phyloP scores from a whole-genome alignment of 2,888 invertebrate species.

The Cheilosia vulpina region DNA sequence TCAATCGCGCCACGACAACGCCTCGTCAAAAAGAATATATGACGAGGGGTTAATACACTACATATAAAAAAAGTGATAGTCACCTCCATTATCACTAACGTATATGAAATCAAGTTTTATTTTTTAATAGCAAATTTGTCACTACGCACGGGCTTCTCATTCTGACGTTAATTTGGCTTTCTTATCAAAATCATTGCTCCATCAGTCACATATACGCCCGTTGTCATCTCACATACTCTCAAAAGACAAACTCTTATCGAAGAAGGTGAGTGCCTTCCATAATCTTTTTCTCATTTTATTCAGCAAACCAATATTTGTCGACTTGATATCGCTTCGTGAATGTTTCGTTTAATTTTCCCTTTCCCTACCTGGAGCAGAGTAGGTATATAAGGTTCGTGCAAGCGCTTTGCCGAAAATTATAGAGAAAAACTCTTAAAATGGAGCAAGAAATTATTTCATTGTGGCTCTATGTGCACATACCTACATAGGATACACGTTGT shows the following conservation, averaged over 20 bases:
- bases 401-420: neutral
- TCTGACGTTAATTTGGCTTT: neutral
- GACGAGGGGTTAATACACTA: too few species aligned
- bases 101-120: too few species aligned
- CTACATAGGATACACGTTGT: neutral
- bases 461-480: neutral
- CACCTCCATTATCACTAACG: too few species aligned
- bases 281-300: conserved; percentile 44
- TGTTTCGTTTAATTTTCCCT: neutral
- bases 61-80: too few species aligned
- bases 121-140: too few species aligned
- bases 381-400: neutral
- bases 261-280: conserved; percentile 50
- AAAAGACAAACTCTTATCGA: conserved; percentile 13
- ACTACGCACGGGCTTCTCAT: neutral
- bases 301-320: conserved; percentile 51
- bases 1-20: too few species aligned
- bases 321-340: conserved; percentile 33
- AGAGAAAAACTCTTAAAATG: conserved; percentile 17
- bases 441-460: conserved; percentile 31
- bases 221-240: neutral
- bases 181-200: conserved; percentile 6
- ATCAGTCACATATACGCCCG: neutral
- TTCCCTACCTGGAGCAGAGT: neutral
- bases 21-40: too few species aligned